phyloP scores from a whole-genome alignment of 2,797 vertebrate species.

The Centroberyx gerrardi region DNA sequence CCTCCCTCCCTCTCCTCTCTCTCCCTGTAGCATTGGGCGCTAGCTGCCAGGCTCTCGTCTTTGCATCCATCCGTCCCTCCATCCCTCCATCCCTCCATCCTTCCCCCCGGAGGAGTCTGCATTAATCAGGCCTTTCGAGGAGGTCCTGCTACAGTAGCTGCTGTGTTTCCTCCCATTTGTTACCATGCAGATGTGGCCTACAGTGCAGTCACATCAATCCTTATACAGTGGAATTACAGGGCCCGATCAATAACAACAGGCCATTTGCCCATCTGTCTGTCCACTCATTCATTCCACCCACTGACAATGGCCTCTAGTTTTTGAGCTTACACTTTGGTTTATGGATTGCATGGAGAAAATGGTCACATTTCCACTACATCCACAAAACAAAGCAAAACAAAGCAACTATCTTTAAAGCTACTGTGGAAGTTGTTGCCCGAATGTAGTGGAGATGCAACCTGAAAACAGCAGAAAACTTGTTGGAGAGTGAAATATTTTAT shows the following conservation, averaged over 20 bases:
- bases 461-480: too few relatives aligned
- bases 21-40: slow-evolving; percentile 78
- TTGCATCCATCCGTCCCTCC: slow-evolving; percentile 82
- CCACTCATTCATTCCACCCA: slow-evolving; percentile 64
- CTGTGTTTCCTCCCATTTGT: slow-evolving; percentile 72
- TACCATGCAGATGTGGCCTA: slow-evolving; percentile 76
- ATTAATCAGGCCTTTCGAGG: slow-evolving; percentile 77
- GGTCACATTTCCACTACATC: neutral
- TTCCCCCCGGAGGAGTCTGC: slow-evolving; percentile 75
- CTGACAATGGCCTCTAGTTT: slow-evolving; percentile 64
- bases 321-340: slow-evolving; percentile 45
- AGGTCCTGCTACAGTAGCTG: slow-evolving; percentile 67
- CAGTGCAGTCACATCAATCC: slow-evolving; percentile 72
- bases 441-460: neutral
- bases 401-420: neutral
- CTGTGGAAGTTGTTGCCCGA: neutral
- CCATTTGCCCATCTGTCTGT: slow-evolving; percentile 62
- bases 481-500: too few relatives aligned
- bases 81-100: slow-evolving; percentile 78
- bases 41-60: slow-evolving; percentile 82
- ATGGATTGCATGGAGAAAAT: slow-evolving; percentile 37
- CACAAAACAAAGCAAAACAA: slow-evolving; percentile 5
- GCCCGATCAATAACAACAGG: slow-evolving; percentile 68
- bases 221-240: slow-evolving; percentile 60
- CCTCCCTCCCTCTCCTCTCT: slow-evolving; percentile 70